Conservation (phyloP, 2,113 vertebrate genomes). For the Vulpes vulpes region DNA sequence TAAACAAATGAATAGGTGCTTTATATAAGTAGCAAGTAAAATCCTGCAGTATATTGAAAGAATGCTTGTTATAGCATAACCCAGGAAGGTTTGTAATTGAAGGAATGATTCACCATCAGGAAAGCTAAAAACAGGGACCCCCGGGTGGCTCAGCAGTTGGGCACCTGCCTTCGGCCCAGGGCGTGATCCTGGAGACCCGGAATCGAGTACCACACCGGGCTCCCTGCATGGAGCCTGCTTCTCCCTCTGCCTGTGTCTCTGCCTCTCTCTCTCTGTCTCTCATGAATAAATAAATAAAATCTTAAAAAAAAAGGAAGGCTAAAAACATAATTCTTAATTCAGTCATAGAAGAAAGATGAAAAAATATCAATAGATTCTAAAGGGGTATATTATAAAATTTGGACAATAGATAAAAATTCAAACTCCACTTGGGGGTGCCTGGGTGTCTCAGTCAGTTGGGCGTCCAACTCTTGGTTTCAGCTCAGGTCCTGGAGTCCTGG, state of each 20-base stretch:
- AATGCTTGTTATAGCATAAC: background rate
- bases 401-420: background rate
- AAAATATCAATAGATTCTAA: background rate
- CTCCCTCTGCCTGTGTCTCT: no score
- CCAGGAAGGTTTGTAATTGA: background rate
- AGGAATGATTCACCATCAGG: background rate
- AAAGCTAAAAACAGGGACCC: background rate
- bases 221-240: no score
- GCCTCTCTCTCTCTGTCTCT: no score
- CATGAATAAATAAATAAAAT: no score
- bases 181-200: no score
- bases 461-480: background rate
- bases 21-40: background rate
- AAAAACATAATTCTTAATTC: background rate
- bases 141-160: no score
- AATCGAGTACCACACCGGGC: no score
- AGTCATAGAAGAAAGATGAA: background rate
- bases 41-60: background rate
- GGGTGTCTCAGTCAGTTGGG: background rate
- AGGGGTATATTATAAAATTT: background rate
- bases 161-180: no score
- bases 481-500: background rate
- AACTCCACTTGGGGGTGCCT: background rate
- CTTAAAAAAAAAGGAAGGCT: background rate
- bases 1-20: background rate